phyloP scores from a whole-genome alignment of 2,888 invertebrate species.

The Teleogryllus oceanicus region DNA sequence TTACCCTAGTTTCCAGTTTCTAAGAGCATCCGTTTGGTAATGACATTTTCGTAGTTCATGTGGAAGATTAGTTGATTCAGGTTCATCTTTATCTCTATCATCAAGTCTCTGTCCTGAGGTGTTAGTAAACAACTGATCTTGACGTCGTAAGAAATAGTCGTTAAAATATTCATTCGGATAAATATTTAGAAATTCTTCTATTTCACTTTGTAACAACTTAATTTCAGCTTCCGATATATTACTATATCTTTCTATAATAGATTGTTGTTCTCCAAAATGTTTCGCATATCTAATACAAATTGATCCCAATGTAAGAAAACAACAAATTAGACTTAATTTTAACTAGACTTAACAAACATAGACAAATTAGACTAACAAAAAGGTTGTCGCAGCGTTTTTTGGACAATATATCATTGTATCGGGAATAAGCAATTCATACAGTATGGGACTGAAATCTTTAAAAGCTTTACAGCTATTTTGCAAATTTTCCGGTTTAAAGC shows the following conservation, averaged over 20 bases:
- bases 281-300: neutral
- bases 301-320: too few relatives aligned
- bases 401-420: too few relatives aligned
- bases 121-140: too few relatives aligned
- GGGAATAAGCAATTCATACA: too few relatives aligned
- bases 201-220: neutral
- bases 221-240: neutral
- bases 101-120: too few relatives aligned
- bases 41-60: slow-evolving; percentile 23
- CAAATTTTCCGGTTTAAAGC: too few relatives aligned
- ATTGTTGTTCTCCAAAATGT: too few relatives aligned
- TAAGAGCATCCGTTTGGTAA: slow-evolving; percentile 3
- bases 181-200: slow-evolving; percentile 12
- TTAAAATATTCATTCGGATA: slow-evolving; percentile 20
- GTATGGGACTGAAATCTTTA: too few relatives aligned
- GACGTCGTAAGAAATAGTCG: neutral
- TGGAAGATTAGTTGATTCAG: neutral
- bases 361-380: neutral
- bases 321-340: neutral
- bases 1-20: slow-evolving; percentile 32
- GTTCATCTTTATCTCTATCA: neutral
- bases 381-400: too few relatives aligned
- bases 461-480: too few relatives aligned
- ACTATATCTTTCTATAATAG: neutral
- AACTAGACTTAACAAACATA: neutral